Evolutionary conservation across 2,113 vertebrate genomes (phyloP), one percentile per base, ranked within the genome.

Genomic region (cattle (Bos taurus)): DNA sequence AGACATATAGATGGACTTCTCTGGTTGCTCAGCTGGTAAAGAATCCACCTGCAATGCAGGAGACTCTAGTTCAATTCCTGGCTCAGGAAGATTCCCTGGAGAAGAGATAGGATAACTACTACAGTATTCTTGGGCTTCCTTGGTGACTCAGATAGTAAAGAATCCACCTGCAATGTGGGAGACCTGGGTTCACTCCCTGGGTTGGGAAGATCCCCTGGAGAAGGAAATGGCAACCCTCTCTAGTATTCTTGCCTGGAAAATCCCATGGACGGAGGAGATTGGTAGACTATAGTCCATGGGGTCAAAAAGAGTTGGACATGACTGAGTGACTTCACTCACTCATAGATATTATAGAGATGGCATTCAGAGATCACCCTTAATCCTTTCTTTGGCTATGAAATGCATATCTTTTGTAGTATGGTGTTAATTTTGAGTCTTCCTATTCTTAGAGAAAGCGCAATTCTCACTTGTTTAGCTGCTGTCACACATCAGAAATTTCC

Each of bases 271-370:
- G 0, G n/a, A 71, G n/a, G n/a, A 71, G 67, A n/a, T 10, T 71
- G 67, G 64, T 71, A 23, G 19, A 36, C 9, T 71, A 21, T 6
- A 36, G 64, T 71, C 16, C 64, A 67, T 36, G 4, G 2, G 33
- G 4, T 67, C 9, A 1, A 36, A 21, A 71, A 71, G 64, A 23
- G n/a, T 71, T 1, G 0, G n/a, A 71, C 9, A 71, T 0, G 1
- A 71, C 64, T 71, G 9, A 71, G 9, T 71, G 9, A 36, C 9
- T 71, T 71, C 64, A 71, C 19, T 36, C n/a, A 71, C 5, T 71
- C 48, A 25, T 5, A 43, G 28, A 5, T 60, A 4, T 52, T 80
- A 40, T 3, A 52, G 40, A 50, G 15, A 36, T 3, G 28, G 28
- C 46, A 43, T 64, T 50, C 12, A 71, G 40, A 50, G 19, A 23